Evolutionary conservation across 2,113 vertebrate genomes (phyloP), one percentile per base, ranked within the genome.

Genomic region (Cyprinodon brontotheroides): DNA sequence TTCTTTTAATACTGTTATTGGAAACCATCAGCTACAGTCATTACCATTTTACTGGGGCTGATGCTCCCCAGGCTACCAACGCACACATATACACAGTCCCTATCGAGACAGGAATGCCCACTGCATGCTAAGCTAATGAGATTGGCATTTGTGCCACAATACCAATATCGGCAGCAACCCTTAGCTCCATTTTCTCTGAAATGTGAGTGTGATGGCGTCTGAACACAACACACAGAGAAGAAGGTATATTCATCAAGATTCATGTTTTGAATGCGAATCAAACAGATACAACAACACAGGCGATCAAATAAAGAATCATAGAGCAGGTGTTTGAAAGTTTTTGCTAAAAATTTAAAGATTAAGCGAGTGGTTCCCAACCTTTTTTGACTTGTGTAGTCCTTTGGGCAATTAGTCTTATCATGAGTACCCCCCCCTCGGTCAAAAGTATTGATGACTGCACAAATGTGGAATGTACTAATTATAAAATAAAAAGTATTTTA

Each of bases 81-180:
- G 59, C 57, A 75, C 40, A 64, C 57, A 76, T 62, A 70, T 40
- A 60, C 50, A 71, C 0, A 65, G 45, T 71, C 64, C 78, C 59
- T 82, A 77, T 83, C 81, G 15, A 75, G 92, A 90, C 90, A 78
- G 76, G 76, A 57, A 53, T 91, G 88, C 90, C 90, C 88, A 86
- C 68, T 88, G 89, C 89, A 91, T 90, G 88, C 90, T 93, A 92
- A 92, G 86, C 86, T 93, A 93, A 93, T 93, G 89, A 93, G 89
- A 93, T 89, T 92, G 92, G 92, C 89, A 63, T 53, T 53, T 36
- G 43, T 40, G 83, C 90, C 92, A 91, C 82, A 4, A 69, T 86
- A 84, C 85, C 89, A 89, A 91, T 89, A 91, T 90, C 89, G 79
- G 86, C 71, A 2, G 80, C 81, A 90, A 86, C 83, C 83, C 88